Percentiles rank a stretch among this genome's conserved stretches.
Evolutionary conservation across 2,113 vertebrate species (phyloP).

Genomic region (Anguilla rostrata): DNA sequence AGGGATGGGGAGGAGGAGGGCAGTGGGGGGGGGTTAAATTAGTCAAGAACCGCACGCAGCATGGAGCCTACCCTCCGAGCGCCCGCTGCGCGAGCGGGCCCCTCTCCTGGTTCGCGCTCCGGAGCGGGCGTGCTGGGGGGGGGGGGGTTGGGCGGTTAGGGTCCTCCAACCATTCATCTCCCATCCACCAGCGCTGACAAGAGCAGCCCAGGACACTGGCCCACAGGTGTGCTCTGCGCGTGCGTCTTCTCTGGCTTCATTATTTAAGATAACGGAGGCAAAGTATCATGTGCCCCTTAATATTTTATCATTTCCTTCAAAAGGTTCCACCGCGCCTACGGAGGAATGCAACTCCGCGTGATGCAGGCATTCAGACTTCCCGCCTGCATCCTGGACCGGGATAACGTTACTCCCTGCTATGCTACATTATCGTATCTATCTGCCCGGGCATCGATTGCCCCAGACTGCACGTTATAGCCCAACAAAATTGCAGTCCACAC

Average conservation of each 20-base stretch:
- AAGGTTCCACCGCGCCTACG: conserved; percentile 69
- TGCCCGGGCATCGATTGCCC: conserved; percentile 60
- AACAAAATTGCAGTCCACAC: conserved; percentile 32
- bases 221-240: conserved; percentile 46
- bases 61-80: not conserved
- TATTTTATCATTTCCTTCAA: conserved; percentile 82
- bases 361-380: conserved; percentile 78
- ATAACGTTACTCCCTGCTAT: conserved; percentile 75
- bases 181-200: not conserved
- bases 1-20: not conserved
- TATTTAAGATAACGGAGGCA: conserved; percentile 54
- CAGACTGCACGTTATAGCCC: conserved; percentile 35
- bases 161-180: not conserved
- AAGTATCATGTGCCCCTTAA: conserved; percentile 73
- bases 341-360: conserved; percentile 80
- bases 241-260: conserved; percentile 57
- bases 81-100: not conserved
- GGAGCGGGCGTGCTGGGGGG: not conserved
- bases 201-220: not conserved
- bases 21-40: not conserved
- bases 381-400: conserved; percentile 75
- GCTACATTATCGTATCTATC: conserved; percentile 70
- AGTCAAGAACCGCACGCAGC: not conserved
- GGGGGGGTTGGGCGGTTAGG: too few species aligned
- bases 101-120: not conserved